A percentile compares a stretch with the other conserved stretches of the same genome.
phyloP scores from a whole-genome alignment of 2,888 invertebrate species.

The Synergus laeviventris region DNA sequence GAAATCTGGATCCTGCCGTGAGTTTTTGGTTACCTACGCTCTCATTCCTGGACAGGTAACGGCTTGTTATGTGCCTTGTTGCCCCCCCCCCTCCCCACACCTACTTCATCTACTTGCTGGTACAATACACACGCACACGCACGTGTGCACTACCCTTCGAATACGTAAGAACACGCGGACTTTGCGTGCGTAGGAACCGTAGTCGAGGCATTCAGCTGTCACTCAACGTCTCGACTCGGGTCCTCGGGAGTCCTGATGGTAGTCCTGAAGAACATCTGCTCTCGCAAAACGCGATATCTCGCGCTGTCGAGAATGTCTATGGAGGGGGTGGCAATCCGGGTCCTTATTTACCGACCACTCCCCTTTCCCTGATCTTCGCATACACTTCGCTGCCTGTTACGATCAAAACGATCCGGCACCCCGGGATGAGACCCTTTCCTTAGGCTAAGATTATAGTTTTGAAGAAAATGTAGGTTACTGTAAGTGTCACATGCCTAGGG shows the following conservation, averaged over 20 bases:
- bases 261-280: constrained; percentile 56
- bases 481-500: constrained; percentile 2
- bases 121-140: constrained; percentile 46
- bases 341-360: constrained; percentile 42
- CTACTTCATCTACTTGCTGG: constrained; percentile 42
- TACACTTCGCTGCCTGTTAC: constrained; percentile 11
- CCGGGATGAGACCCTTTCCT: constrained; percentile 16
- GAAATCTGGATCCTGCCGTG: constrained; percentile 44
- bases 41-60: constrained; percentile 55
- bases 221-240: constrained; percentile 64
- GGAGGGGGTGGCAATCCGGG: constrained; percentile 45
- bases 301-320: constrained; percentile 48
- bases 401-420: constrained; percentile 28
- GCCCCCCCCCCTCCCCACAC: constrained; percentile 43
- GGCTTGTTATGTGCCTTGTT: constrained; percentile 49
- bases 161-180: constrained; percentile 41
- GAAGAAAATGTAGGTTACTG: constrained; percentile 32
- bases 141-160: constrained; percentile 48
- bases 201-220: constrained; percentile 71
- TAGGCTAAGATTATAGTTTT: background rate
- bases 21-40: constrained; percentile 55
- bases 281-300: constrained; percentile 62
- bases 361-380: constrained; percentile 21
- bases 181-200: constrained; percentile 49
- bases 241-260: constrained; percentile 44